Evolutionary conservation across 1,140 invertebrate species (phyloP).

Genomic region (Drosophila elegans): DNA sequence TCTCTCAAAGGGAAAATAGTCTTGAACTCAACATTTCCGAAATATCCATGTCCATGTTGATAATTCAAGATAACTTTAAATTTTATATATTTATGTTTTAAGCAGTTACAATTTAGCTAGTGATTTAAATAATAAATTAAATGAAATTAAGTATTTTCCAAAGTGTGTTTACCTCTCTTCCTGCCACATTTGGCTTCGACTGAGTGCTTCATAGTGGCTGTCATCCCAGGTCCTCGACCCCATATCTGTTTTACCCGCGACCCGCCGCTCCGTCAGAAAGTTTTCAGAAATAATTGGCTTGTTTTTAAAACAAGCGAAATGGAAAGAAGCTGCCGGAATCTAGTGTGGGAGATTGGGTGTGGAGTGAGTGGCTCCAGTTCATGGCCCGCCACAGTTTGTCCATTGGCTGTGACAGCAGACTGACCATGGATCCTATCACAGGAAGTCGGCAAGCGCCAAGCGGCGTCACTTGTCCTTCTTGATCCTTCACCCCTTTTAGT

Average conservation of each 20-base stretch:
- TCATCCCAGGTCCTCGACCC: slow-evolving; percentile 17
- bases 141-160: background rate
- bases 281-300: slow-evolving; percentile 72
- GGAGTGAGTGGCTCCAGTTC: slow-evolving; percentile 7
- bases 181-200: slow-evolving; percentile 24
- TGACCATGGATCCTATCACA: slow-evolving; percentile 33
- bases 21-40: background rate
- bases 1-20: background rate
- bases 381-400: slow-evolving; percentile 15
- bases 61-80: no score
- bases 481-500: background rate
- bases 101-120: no score
- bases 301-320: slow-evolving; percentile 62
- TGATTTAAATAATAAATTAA: no score
- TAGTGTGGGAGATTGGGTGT: slow-evolving; percentile 17
- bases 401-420: slow-evolving; percentile 37
- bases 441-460: slow-evolving; percentile 1
- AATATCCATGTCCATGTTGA: no score
- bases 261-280: slow-evolving; percentile 20
- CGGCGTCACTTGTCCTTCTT: background rate
- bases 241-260: background rate
- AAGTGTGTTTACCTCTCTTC: slow-evolving; percentile 3
- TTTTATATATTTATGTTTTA: no score
- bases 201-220: slow-evolving; percentile 5
- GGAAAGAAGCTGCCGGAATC: slow-evolving; percentile 20